These are phyloP conservation scores for Tetragonula carbonaria DNA, from an alignment of 2,888 invertebrate genomes.

Conservation along the genomic window DNA sequence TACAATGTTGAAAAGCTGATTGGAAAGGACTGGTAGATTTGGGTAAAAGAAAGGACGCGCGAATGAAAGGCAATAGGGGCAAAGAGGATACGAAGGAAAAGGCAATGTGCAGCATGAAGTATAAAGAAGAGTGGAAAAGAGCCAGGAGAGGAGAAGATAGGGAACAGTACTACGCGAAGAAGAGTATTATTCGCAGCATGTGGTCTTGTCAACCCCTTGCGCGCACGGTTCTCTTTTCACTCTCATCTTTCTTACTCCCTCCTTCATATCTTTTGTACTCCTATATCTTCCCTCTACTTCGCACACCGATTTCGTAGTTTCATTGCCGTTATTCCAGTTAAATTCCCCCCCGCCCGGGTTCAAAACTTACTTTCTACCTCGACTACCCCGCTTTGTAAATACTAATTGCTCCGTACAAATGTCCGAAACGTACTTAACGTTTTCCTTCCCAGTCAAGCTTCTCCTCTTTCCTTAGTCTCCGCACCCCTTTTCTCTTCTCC, in stretches of 20 bases:
- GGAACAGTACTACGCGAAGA: constrained; percentile 51
- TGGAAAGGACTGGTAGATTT: constrained; percentile 5
- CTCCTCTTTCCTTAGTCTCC: neutral
- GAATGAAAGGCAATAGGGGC: neutral
- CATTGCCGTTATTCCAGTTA: constrained; percentile 40
- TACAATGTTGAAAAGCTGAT: constrained; percentile 9
- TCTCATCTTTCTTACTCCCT: constrained; percentile 29
- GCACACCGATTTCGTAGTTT: constrained; percentile 54
- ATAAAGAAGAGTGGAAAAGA: neutral
- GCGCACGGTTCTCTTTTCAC: constrained; percentile 56
- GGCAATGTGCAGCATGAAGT: neutral
- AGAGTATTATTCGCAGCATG: constrained; percentile 76
- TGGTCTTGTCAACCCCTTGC: constrained; percentile 75
- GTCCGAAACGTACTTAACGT: constrained; percentile 79
- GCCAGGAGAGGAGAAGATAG: constrained; percentile 1
- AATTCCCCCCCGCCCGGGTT: constrained; percentile 44
- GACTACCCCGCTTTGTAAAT: constrained; percentile 77
- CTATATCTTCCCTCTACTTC: constrained; percentile 42
- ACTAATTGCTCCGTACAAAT: constrained; percentile 81
- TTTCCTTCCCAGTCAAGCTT: constrained; percentile 58
- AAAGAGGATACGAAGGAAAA: constrained; percentile 13
- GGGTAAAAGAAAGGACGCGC: neutral
- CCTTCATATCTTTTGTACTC: constrained; percentile 14
- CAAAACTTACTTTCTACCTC: constrained; percentile 63
- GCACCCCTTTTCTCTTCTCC: neutral